Percentiles rank a stretch among this genome's conserved stretches.
Evolutionary conservation across 64 coral and sea anemone genomes (phyloP).

Genomic region (Stichodactyla mertensii): DNA sequence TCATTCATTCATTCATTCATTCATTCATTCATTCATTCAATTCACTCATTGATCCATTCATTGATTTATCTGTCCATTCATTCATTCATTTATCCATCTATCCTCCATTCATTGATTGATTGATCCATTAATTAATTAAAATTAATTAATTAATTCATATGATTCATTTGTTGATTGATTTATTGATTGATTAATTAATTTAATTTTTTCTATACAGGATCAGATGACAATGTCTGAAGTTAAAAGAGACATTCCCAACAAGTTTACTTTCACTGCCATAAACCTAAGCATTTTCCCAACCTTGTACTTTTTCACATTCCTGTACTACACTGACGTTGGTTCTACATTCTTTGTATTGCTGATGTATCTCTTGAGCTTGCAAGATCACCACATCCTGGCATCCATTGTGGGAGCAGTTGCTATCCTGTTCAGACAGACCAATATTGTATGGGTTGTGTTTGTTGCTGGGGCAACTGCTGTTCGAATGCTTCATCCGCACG

Average conservation of each 20-base stretch:
- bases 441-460: constrained; percentile 77
- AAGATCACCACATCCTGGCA: constrained; percentile 57
- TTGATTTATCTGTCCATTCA: no score
- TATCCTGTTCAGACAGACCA: constrained; percentile 78
- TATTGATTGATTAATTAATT: neutral
- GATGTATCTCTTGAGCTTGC: constrained; percentile 70
- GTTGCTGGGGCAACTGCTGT: constrained; percentile 61
- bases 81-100: no score
- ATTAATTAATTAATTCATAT: no score
- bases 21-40: no score
- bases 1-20: no score
- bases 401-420: constrained; percentile 42
- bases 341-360: constrained; percentile 88
- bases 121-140: no score
- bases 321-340: constrained; percentile 90
- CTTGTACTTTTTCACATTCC: constrained; percentile 88
- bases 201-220: neutral
- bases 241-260: neutral
- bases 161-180: no score
- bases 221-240: neutral
- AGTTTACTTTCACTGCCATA: constrained; percentile 56
- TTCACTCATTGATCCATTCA: no score
- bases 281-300: constrained; percentile 53
- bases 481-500: constrained; percentile 26
- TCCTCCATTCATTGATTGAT: no score